A percentile compares a stretch with the other conserved stretches of the same genome.
phyloP scores from a whole-genome alignment of 2,113 vertebrate genomes.

The Tursiops truncatus region DNA sequence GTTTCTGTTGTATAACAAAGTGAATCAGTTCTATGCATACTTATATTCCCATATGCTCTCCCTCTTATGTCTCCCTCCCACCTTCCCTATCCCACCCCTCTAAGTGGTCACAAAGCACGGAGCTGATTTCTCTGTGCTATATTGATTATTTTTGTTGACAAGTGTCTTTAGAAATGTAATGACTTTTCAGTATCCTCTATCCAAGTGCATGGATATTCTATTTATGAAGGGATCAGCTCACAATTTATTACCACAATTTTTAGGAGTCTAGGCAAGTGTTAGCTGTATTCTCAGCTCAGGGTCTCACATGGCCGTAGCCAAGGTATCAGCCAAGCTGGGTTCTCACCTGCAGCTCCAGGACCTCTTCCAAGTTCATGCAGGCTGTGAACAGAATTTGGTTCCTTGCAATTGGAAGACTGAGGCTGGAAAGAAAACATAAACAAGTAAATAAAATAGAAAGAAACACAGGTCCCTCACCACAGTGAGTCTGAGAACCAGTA shows the following conservation, averaged over 20 bases:
- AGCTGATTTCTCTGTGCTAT: too few relatives aligned
- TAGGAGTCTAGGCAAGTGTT: too few relatives aligned
- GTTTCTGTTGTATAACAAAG: too few relatives aligned
- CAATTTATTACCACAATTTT: neutral
- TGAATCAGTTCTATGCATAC: too few relatives aligned
- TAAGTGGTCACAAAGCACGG: too few relatives aligned
- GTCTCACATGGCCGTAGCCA: neutral
- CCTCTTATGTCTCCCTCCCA: too few relatives aligned
- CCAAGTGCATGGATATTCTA: neutral
- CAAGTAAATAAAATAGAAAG: neutral
- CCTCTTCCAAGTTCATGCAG: neutral
- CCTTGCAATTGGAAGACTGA: neutral
- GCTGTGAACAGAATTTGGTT: neutral
- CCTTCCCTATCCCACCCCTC: too few relatives aligned
- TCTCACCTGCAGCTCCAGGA: neutral
- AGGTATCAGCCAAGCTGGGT: fast-evolving
- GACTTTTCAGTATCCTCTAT: neutral
- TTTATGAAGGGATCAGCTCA: neutral
- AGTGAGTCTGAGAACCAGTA: neutral
- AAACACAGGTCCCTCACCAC: fast-evolving
- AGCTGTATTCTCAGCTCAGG: neutral
- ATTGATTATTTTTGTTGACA: neutral
- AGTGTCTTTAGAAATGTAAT: neutral
- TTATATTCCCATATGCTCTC: too few relatives aligned
- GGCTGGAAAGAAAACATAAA: neutral